Evolutionary conservation across 2,797 vertebrate species (phyloP), one percentile per base, ranked within the genome.

Genomic region (Sebastes itinus): DNA sequence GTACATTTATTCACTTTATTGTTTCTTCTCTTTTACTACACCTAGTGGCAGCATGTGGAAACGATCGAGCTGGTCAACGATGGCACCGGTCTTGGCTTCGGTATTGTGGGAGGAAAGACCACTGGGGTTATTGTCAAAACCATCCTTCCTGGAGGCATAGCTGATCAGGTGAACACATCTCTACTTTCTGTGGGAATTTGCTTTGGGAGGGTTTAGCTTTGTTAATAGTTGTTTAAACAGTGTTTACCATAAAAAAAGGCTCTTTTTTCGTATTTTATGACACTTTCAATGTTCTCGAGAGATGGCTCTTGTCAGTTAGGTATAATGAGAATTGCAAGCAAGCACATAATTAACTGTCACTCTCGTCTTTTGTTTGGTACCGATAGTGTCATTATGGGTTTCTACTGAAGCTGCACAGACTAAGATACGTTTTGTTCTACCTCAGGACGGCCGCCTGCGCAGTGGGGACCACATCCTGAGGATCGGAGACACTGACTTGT

Each of bases 41-140:
- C 91, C 63, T 94, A 97, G 85, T 98, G 97, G 98, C 97, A 98
- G 80, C 97, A 98, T 0, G 94, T 99, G 83, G 98, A 99, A 91
- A 97, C 96, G 1, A 97, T 99, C 67, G 98, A 99, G 79, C 88
- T 99, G 92, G 97, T 99, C 73, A 99, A 99, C 0, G 98, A 99
- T 62, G 99, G 98, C 23, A 98, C 97, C 0, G 99, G 99, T 65
- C 95, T 99, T 38, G 99, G 99, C 69, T 99, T 99, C 64, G 99
- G 99, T 59, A 99, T 99, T 33, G 97, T 99, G 2, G 99, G 99
- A 86, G 98, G 98, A 81, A 99, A 97, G 92, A 96, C 97, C 78
- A 98, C 97, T 0, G 99, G 99, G 1, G 98, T 99, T 27, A 98
- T 99, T 33, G 99, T 99, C 67, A 99, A 99, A 94, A 99, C 98